Base-by-base conservation (phyloP, 2,888 invertebrate genomes). In the Agonopterix subpropinquella region DNA sequence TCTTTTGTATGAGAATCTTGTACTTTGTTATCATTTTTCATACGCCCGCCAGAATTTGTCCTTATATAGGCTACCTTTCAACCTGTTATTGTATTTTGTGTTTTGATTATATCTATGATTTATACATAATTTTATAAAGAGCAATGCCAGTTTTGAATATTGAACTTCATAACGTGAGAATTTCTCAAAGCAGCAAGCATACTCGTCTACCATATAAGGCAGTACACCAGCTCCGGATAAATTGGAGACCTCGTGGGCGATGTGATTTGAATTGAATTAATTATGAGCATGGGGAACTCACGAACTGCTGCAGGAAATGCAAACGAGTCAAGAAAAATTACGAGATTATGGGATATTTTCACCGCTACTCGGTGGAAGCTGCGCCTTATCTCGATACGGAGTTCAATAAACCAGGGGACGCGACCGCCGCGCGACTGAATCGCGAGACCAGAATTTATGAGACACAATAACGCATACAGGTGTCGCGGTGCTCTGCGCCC, bases 381-480 rank as follows among this genome's bases (percentile, higher is more conserved):
- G 65, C 62, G 65, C 70, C 73, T 83, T 83, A 82, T 82, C 81
- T 78, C 73, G 69, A 71, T 67, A 62, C 61, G 51, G 73, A 70
- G 84, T 82, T 85, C 80, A 85, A 84, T 83, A 84, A 85, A 86
- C 85, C 70, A 79, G 67, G 68, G 62, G 69, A 73, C 64, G 70
- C 67, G 63, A 67, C 63, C 65, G 70, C 70, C 62, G 65, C 66
- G 69, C 72, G 73, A 68, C 76, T 77, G 80, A 80, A 83, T 78
- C 77, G 77, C 59, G 11, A 11, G 11, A 11, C 11, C 42, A 69
- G 72, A 73, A 86, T 85, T 86, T 86, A 87, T 82, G 76, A 72
- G 80, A 81, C 81, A 80, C 81, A 83, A 81, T 86, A 82, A 81
- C 69, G 82, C 80, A 85, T 85, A 85, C 85, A 86, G 85, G 87